A percentile compares a stretch with the other conserved stretches of the same genome.
Evolutionary conservation across 2,113 vertebrate species (phyloP).

Genomic region (Alouatta palliata): DNA sequence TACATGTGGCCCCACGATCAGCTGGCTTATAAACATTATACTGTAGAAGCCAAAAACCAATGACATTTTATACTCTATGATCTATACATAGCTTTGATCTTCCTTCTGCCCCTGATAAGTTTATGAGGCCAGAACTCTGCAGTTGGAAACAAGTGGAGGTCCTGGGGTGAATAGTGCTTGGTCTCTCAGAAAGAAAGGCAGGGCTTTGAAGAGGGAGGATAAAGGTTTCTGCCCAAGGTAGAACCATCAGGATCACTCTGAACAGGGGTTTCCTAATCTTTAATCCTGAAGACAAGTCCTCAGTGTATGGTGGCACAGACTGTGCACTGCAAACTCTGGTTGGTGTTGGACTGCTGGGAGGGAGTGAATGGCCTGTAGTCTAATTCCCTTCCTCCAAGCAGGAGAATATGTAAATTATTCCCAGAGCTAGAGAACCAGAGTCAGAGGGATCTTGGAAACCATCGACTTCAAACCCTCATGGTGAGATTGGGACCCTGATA

Average conservation of each 20-base stretch:
- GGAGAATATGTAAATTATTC: background rate
- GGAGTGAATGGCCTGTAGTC: background rate
- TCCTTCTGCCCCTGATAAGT: background rate
- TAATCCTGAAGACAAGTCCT: background rate
- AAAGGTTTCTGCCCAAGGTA: background rate
- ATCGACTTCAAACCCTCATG: background rate
- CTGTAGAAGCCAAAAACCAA: background rate
- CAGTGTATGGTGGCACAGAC: background rate
- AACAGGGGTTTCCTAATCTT: background rate
- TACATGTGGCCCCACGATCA: background rate
- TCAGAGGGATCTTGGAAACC: background rate
- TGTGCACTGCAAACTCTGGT: background rate
- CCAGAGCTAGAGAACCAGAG: background rate
- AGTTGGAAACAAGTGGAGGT: too few species aligned
- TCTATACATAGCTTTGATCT: background rate
- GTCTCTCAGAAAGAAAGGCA: background rate
- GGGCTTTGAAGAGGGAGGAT: background rate
- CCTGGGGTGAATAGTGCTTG: background rate
- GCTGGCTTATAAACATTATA: background rate
- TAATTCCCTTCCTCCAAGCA: background rate
- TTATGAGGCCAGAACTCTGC: background rate
- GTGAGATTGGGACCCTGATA: background rate
- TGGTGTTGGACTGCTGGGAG: background rate
- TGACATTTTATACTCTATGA: background rate
- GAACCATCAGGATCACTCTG: background rate